Percentiles rank a stretch among this genome's conserved stretches.
These are phyloP conservation scores for Varanus komodoensis DNA, from an alignment of 2,113 vertebrate genomes.

Conservation along the genomic window DNA sequence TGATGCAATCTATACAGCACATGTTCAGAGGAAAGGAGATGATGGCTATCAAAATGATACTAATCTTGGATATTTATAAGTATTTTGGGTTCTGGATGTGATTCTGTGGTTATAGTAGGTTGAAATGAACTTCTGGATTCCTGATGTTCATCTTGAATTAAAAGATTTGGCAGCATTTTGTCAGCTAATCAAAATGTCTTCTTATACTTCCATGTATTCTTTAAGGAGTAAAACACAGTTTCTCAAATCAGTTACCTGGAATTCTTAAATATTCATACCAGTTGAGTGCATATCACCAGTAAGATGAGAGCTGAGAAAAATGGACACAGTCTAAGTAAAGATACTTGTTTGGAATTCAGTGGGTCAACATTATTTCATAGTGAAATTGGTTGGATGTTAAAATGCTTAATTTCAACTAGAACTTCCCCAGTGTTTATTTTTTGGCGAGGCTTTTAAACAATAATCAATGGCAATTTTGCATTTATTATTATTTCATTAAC, in stretches of 20 bases:
- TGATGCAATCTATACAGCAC: not conserved
- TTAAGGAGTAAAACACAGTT: not conserved
- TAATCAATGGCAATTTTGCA: not conserved
- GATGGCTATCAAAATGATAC: conserved; percentile 1
- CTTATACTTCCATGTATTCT: not conserved
- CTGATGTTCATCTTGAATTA: conserved; percentile 24
- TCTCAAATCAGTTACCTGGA: not conserved
- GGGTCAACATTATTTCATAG: not conserved
- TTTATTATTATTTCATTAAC: not conserved
- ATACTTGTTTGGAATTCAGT: not conserved
- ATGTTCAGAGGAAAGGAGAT: conserved; percentile 2
- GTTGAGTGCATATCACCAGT: not conserved
- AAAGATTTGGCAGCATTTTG: conserved; percentile 20
- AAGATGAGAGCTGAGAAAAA: not conserved
- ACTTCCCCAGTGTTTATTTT: not conserved
- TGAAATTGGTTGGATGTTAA: not conserved
- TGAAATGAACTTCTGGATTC: conserved; percentile 24
- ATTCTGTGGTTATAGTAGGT: conserved; percentile 2
- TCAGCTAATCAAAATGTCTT: conserved; percentile 22
- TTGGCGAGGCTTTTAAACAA: not conserved
- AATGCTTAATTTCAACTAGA: not conserved
- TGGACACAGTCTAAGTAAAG: not conserved
- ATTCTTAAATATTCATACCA: not conserved
- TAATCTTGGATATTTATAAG: conserved; percentile 20
- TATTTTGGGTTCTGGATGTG: conserved; percentile 18